A percentile compares a stretch with the other conserved stretches of the same genome.
Evolutionary conservation across 2,113 vertebrate genomes (phyloP).

Genomic region (Anolis carolinensis): DNA sequence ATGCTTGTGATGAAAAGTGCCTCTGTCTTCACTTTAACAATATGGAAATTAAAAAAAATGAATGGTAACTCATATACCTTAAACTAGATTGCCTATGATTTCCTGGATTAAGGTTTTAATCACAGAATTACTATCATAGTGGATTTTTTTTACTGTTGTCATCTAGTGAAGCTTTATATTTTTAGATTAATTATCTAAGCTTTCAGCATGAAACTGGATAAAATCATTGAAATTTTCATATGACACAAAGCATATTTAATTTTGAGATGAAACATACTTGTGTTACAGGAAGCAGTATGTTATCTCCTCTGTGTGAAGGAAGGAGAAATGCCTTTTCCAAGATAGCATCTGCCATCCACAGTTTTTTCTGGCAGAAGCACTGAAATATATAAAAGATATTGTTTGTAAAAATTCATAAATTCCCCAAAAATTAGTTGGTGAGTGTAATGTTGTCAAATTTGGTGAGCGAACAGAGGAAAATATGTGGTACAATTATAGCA

Average conservation of each 20-base stretch:
- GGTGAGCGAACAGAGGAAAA: no score
- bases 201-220: neutral
- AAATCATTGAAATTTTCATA: neutral
- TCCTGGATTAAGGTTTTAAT: neutral
- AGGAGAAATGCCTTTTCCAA: no score
- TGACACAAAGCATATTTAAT: neutral
- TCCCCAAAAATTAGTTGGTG: no score
- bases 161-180: neutral
- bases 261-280: neutral
- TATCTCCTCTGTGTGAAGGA: neutral
- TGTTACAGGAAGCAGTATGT: neutral
- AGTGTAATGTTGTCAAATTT: no score
- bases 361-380: neutral
- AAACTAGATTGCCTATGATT: neutral
- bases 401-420: no score
- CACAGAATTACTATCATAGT: no score
- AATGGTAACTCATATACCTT: neutral
- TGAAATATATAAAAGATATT: neutral
- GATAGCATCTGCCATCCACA: neutral
- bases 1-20: neutral
- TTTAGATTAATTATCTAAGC: neutral
- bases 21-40: neutral
- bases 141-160: neutral
- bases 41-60: neutral
- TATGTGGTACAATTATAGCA: no score